Evolutionary conservation across 2,888 invertebrate species (phyloP).

Genomic region (Galerucella nymphaeae): DNA sequence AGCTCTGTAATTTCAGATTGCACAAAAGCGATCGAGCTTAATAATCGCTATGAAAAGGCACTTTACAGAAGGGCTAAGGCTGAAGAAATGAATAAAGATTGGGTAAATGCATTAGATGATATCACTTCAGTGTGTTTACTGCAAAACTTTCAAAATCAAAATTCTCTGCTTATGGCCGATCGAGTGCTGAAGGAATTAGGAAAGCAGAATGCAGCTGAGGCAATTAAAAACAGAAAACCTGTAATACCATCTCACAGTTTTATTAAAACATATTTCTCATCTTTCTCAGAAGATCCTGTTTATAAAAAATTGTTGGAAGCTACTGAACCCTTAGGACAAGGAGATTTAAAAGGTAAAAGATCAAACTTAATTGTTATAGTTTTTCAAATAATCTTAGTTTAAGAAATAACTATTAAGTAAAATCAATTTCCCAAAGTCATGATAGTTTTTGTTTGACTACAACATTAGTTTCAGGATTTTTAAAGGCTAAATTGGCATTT

Average conservation of each 20-base stretch:
- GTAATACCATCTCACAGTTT: slow-evolving; percentile 88
- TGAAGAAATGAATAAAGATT: slow-evolving; percentile 82
- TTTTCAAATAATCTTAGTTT: too few relatives aligned
- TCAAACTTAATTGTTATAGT: neutral
- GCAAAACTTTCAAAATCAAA: slow-evolving; percentile 87
- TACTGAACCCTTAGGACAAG: slow-evolving; percentile 56
- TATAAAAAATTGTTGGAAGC: slow-evolving; percentile 67
- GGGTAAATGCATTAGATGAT: slow-evolving; percentile 88
- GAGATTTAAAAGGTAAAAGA: slow-evolving; percentile 57
- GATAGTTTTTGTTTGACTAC: neutral
- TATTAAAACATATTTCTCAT: slow-evolving; percentile 86
- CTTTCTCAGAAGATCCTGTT: slow-evolving; percentile 89
- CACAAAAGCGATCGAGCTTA: slow-evolving; percentile 83
- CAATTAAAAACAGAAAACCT: slow-evolving; percentile 75
- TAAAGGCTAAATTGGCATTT: slow-evolving; percentile 77
- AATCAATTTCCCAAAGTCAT: too few relatives aligned
- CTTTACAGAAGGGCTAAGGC: slow-evolving; percentile 85
- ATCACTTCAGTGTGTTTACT: slow-evolving; percentile 92
- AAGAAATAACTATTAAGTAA: too few relatives aligned
- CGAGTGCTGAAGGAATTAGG: slow-evolving; percentile 87
- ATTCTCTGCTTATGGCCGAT: slow-evolving; percentile 86
- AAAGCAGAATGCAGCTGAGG: slow-evolving; percentile 79
- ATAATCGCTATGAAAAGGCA: slow-evolving; percentile 90
- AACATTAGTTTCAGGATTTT: slow-evolving; percentile 68
- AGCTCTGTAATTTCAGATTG: slow-evolving; percentile 88